Evolutionary conservation across 2,888 invertebrate genomes (phyloP).

Genomic region (Panzeria rudis): DNA sequence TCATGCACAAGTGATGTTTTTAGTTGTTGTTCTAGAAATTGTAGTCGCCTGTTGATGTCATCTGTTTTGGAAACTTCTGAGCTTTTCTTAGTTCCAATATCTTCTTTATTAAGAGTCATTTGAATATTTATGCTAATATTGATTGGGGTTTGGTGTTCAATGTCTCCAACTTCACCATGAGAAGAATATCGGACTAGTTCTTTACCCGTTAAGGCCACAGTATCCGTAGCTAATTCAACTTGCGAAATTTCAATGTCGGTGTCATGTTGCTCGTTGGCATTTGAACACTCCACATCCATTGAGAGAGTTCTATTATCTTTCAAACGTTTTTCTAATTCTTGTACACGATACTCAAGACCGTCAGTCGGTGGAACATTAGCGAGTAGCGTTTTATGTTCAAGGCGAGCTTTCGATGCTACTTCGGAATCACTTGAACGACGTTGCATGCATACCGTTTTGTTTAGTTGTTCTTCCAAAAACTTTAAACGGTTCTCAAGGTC

Average conservation of each 20-base stretch:
- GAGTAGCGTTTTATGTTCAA: not conserved
- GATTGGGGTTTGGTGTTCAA: conserved; percentile 77
- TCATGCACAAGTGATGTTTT: conserved; percentile 61
- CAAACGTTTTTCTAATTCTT: conserved; percentile 80
- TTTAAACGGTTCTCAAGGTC: conserved; percentile 82
- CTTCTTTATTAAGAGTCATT: conserved; percentile 78
- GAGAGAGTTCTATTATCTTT: conserved; percentile 76
- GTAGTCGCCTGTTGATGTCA: conserved; percentile 75
- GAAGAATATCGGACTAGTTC: conserved; percentile 80
- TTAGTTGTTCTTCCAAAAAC: conserved; percentile 80
- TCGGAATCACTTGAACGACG: conserved; percentile 83
- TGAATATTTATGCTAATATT: conserved; percentile 82
- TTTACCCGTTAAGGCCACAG: conserved; percentile 77
- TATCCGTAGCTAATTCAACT: conserved; percentile 70
- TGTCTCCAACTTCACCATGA: conserved; percentile 77
- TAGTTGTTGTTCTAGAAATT: conserved; percentile 78
- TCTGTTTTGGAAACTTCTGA: conserved; percentile 75
- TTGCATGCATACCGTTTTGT: conserved; percentile 81
- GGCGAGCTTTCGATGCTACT: conserved; percentile 78
- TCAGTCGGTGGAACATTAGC: conserved; percentile 11
- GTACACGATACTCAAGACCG: conserved; percentile 78
- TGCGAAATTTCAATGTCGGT: conserved; percentile 49
- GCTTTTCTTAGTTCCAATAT: conserved; percentile 67
- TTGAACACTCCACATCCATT: conserved; percentile 76
- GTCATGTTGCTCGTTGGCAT: conserved; percentile 48